Conservation (phyloP, 2,113 vertebrate genomes). For the Platichthys stellatus region DNA sequence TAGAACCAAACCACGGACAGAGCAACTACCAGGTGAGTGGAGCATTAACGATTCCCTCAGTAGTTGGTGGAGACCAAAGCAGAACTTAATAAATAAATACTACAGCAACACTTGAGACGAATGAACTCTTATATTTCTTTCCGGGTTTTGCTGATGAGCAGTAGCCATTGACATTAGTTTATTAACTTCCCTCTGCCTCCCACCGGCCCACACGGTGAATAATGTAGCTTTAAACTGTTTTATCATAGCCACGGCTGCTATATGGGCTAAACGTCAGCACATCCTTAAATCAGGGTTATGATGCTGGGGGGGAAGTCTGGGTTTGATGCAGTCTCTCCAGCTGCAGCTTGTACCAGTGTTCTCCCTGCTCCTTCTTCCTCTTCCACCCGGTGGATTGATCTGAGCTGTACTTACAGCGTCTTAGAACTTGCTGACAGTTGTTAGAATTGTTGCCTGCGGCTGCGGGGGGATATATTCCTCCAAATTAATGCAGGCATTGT, state of each 20-base stretch:
- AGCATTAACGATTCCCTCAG: background rate
- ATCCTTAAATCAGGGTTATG: background rate
- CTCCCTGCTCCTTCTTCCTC: background rate
- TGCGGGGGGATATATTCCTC: constrained; percentile 33
- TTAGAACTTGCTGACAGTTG: constrained; percentile 61
- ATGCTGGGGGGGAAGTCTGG: background rate
- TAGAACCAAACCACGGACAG: too few species aligned
- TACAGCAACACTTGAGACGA: too few species aligned
- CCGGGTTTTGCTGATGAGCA: background rate
- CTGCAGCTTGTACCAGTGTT: background rate
- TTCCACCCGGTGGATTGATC: constrained; percentile 43
- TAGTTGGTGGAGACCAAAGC: background rate
- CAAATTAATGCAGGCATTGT: constrained; percentile 59
- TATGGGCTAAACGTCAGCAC: background rate
- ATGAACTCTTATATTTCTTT: too few species aligned
- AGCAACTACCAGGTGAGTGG: too few species aligned
- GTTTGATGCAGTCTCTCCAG: constrained; percentile 2
- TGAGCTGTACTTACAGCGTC: constrained; percentile 36
- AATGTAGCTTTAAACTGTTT: background rate
- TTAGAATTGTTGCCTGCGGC: constrained; percentile 55
- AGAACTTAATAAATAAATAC: background rate
- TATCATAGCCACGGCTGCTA: background rate
- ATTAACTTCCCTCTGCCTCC: background rate
- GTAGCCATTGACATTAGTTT: background rate
- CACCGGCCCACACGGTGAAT: background rate